Percentiles rank a stretch among this genome's conserved stretches.
These are phyloP conservation scores for Centrocercus urophasianus DNA, from an alignment of 2,113 vertebrate species.

Conservation along the genomic window DNA sequence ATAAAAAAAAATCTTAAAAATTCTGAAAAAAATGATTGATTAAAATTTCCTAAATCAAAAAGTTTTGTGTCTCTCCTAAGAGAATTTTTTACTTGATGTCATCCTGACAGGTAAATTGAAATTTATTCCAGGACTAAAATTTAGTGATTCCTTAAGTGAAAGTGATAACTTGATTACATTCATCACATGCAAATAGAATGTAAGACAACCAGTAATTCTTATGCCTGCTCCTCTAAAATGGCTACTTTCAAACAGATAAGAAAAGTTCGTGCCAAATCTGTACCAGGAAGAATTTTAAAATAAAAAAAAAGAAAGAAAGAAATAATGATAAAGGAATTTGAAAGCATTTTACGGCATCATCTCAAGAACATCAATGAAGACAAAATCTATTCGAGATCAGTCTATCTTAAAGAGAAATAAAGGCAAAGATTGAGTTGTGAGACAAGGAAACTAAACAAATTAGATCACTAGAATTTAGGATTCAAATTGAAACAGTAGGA, in stretches of 20 bases:
- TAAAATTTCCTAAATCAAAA: constrained; percentile 37
- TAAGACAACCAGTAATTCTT: not conserved
- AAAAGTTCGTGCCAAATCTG: not conserved
- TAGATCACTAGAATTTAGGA: not conserved
- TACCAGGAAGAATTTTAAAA: not conserved
- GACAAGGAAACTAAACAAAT: not conserved
- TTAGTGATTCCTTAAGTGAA: not conserved
- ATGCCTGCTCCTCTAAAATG: not conserved
- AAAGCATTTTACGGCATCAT: not conserved
- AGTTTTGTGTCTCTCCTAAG: not conserved
- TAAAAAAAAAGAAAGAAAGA: not conserved
- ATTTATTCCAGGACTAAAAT: not conserved
- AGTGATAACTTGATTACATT: not conserved
- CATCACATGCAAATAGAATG: not conserved
- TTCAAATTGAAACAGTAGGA: not conserved
- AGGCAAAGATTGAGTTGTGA: not conserved
- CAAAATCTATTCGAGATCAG: not conserved
- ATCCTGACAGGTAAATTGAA: constrained; percentile 16
- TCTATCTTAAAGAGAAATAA: not conserved
- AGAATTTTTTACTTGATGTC: not conserved
- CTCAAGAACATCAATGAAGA: not conserved
- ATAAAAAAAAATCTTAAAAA: constrained; percentile 1
- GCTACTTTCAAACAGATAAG: not conserved
- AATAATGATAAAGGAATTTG: not conserved
- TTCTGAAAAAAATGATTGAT: constrained; percentile 12